These are phyloP conservation scores for Drosophila anomalata DNA, from an alignment of 2,888 invertebrate genomes.

Conservation along the genomic window DNA sequence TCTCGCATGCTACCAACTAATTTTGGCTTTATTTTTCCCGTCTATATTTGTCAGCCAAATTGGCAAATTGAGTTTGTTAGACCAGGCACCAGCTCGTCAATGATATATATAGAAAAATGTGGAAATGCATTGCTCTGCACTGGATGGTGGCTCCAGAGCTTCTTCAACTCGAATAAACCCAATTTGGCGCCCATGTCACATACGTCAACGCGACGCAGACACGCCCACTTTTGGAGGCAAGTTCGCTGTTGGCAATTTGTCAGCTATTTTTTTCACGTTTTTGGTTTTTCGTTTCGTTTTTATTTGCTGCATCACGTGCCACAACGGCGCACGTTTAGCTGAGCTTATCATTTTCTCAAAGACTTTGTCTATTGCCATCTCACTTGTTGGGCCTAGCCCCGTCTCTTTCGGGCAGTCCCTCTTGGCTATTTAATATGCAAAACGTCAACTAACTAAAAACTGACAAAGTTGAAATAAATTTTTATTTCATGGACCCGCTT, in stretches of 20 bases:
- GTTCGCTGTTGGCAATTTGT: constrained; percentile 69
- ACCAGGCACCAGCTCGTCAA: constrained; percentile 15
- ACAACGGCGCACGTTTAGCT: constrained; percentile 73
- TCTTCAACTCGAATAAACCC: constrained; percentile 55
- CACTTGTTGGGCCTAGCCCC: constrained; percentile 23
- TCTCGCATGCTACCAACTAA: constrained; percentile 64
- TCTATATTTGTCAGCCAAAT: constrained; percentile 43
- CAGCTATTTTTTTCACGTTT: constrained; percentile 53
- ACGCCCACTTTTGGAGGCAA: constrained; percentile 58
- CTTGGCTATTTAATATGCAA: constrained; percentile 75
- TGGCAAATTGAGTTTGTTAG: constrained; percentile 70
- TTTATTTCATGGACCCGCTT: constrained; percentile 73
- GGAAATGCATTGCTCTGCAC: constrained; percentile 56
- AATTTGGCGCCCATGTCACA: constrained; percentile 78
- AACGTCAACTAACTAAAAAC: constrained; percentile 70
- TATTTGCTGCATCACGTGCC: constrained; percentile 70
- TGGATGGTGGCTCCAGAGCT: constrained; percentile 10
- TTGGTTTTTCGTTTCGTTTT: constrained; percentile 9
- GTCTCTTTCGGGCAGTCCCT: constrained; percentile 7
- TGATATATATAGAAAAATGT: constrained; percentile 15
- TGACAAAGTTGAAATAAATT: constrained; percentile 78
- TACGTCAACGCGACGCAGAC: constrained; percentile 70
- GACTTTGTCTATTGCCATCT: constrained; percentile 33
- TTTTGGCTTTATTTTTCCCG: constrained; percentile 54
- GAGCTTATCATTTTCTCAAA: constrained; percentile 78